These are phyloP conservation scores for Paguma larvata DNA, from an alignment of 2,797 vertebrate species.

Conservation along the genomic window DNA sequence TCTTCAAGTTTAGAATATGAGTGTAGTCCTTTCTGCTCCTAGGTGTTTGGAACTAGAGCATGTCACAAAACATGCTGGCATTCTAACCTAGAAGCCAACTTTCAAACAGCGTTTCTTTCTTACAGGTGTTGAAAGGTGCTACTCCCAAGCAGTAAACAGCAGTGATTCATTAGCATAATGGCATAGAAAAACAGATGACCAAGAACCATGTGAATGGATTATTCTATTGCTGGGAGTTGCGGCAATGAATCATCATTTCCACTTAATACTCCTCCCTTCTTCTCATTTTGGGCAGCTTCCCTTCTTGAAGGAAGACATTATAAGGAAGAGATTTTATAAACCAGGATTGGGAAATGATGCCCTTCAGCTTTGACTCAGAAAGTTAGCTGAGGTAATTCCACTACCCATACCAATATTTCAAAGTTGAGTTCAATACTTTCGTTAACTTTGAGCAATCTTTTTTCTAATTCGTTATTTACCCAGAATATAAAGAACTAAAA, in stretches of 20 bases:
- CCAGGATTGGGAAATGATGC: conserved; percentile 52
- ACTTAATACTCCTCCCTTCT: conserved; percentile 71
- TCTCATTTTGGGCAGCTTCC: conserved; percentile 66
- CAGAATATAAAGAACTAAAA: not conserved
- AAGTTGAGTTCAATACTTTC: conserved; percentile 40
- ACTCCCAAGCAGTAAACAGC: conserved; percentile 80
- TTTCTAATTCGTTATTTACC: conserved; percentile 37
- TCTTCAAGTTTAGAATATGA: conserved; percentile 77
- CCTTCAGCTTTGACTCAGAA: conserved; percentile 9
- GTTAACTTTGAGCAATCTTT: conserved; percentile 20
- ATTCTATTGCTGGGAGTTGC: conserved; percentile 76
- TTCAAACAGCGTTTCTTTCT: conserved; percentile 83
- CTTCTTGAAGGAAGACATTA: conserved; percentile 67
- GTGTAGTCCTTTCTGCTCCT: conserved; percentile 80
- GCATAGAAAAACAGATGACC: conserved; percentile 84
- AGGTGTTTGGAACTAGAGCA: conserved; percentile 75
- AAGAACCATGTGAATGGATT: conserved; percentile 83
- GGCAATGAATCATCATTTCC: conserved; percentile 83
- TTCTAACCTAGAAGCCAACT: conserved; percentile 69
- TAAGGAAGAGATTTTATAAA: conserved; percentile 35
- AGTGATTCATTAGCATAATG: conserved; percentile 86
- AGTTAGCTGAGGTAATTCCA: conserved; percentile 26
- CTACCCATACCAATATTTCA: not conserved
- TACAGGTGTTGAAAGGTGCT: conserved; percentile 77
- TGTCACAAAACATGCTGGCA: conserved; percentile 79